Evolutionary conservation across 1,140 invertebrate genomes (phyloP).

Genomic region (Melanaphis sacchari): DNA sequence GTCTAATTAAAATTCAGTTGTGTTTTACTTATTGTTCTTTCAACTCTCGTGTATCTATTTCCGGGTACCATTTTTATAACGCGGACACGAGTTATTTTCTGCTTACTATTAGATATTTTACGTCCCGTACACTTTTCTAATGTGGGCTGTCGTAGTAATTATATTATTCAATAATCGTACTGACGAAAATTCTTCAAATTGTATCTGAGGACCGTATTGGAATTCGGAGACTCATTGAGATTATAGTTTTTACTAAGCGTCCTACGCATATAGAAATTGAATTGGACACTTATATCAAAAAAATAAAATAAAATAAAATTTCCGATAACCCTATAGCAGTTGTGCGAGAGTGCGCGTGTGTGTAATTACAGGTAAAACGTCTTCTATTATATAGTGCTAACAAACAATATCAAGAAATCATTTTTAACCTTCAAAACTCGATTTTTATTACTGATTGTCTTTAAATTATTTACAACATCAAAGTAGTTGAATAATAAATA

Average conservation of each 20-base stretch:
- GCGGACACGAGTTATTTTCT: neutral
- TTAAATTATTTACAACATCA: neutral
- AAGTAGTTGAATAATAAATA: neutral
- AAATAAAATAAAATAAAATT: neutral
- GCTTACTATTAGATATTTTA: neutral
- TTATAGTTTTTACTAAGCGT: neutral
- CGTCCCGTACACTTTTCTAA: neutral
- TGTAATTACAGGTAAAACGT: neutral
- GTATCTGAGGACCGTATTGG: neutral
- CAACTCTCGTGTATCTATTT: neutral
- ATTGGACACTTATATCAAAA: neutral
- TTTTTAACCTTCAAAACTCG: slow-evolving; percentile 15
- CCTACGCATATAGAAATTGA: neutral
- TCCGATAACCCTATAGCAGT: neutral
- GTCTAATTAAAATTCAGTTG: neutral
- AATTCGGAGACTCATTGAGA: neutral
- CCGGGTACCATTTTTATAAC: neutral
- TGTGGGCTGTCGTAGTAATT: neutral
- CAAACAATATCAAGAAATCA: neutral
- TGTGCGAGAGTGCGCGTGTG: neutral
- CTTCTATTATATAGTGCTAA: neutral
- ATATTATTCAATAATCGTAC: neutral
- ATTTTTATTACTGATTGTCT: neutral
- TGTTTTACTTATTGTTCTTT: neutral
- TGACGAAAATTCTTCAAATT: neutral